Base-by-base conservation (phyloP, 2,888 invertebrate genomes). In the Sphaeridia pumilis region DNA sequence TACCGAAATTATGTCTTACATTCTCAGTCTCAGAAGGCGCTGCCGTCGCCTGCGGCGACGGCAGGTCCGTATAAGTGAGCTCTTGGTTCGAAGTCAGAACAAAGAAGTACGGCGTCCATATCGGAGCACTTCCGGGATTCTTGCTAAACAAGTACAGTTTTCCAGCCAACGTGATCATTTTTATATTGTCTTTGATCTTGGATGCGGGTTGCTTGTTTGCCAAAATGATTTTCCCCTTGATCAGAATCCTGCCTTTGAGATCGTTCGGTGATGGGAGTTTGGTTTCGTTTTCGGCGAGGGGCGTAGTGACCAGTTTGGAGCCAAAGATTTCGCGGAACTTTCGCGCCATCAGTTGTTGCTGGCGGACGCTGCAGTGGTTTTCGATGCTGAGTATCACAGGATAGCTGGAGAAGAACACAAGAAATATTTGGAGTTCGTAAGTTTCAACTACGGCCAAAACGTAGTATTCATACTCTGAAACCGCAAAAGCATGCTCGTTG, bases 171-270 rank as follows among this genome's bases (percentile, higher is more conserved):
- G 17, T 38, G 12, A 38, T 20, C 20, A 38, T 5, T 17, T 38
- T 38, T 7, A 14, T 17, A 14, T 38, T 38, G 12, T 38, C 38
- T 38, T 5, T 7, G 5, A 17, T 5, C 12, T 14, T 12, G 38
- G 12, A 17, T 17, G 38, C 4, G 5, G 7, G 5, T 5, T 20
- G 38, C 24, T 43, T 24, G 10, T 34, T n/a, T 21, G n/a, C 12
- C 1, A 22, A 10, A n/a, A 22, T 24, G 68, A 93, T 93, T 67
- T 93, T 93, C 67, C 93, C 92, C 71, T 94, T 90, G 2, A 90
- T 69, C 53, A 90, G 78, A 46, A 90, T 84, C 70, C 81, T 84
- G 38, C 81, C 73, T 28, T 81, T 78, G 25, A 94, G 71, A 44
- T 70, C 67, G 28, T 54, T 34, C 2, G 61, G 61, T 2, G 57